Evolutionary conservation across 1,140 invertebrate species (phyloP).

Genomic region (Pantala flavescens): DNA sequence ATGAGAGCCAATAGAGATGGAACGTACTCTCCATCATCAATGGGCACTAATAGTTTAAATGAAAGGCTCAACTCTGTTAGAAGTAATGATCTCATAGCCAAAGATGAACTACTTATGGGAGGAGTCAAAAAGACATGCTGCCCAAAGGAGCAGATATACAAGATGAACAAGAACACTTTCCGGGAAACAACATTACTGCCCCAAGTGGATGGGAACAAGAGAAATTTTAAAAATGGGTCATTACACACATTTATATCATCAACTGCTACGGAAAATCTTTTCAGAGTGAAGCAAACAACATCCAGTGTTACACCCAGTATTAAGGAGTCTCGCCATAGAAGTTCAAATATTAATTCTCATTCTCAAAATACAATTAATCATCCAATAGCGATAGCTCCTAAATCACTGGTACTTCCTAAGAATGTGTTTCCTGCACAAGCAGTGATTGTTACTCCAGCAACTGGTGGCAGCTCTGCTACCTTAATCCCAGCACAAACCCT

Average conservation of each 20-base stretch:
- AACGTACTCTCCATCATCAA: conserved; percentile 45
- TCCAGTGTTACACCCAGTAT: no score
- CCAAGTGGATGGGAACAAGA: no score
- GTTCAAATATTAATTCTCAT: no score
- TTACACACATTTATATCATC: no score
- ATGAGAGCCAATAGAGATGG: conserved; percentile 69
- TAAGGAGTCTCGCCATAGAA: no score
- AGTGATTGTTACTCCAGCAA: conserved; percentile 11
- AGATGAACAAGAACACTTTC: conserved; percentile 43
- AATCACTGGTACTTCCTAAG: conserved; percentile 22
- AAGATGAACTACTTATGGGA: conserved; percentile 53
- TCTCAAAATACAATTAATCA: not conserved
- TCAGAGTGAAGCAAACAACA: no score
- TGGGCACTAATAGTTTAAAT: conserved; percentile 13
- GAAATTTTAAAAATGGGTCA: no score
- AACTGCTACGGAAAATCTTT: no score
- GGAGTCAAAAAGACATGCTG: conserved; percentile 70
- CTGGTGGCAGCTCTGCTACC: conserved; percentile 1
- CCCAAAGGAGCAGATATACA: conserved; percentile 47
- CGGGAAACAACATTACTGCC: conserved; percentile 27
- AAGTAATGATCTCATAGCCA: not conserved
- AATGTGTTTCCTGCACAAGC: conserved; percentile 15
- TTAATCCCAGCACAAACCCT: not conserved
- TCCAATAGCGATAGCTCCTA: conserved; percentile 31
- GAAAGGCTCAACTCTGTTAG: conserved; percentile 21